Percentiles rank a stretch among this genome's conserved stretches.
Evolutionary conservation across 2,797 vertebrate species (phyloP).

Genomic region (Triplophysa bombifrons): DNA sequence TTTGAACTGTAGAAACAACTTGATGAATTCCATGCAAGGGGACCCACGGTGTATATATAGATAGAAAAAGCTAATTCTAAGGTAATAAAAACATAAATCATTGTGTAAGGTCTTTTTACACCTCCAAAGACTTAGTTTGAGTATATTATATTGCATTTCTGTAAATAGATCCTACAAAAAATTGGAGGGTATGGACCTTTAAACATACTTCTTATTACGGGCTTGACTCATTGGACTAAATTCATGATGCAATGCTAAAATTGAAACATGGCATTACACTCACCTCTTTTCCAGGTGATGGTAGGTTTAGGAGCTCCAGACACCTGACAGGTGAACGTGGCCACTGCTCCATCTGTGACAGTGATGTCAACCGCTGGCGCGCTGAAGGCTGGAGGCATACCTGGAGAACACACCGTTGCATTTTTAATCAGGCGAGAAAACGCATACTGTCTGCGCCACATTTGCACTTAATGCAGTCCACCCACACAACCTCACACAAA

Average conservation of each 20-base stretch:
- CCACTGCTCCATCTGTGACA: conserved; percentile 84
- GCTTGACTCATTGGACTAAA: not conserved
- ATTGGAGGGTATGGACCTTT: too few relatives aligned
- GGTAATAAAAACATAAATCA: too few relatives aligned
- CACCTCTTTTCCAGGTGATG: conserved; percentile 93
- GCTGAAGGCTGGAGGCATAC: conserved; percentile 83
- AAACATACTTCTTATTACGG: too few relatives aligned
- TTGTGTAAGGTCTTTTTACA: too few relatives aligned
- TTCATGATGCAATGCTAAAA: not conserved
- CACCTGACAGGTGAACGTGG: conserved; percentile 85
- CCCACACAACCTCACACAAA: conserved; percentile 17
- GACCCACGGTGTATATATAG: too few relatives aligned
- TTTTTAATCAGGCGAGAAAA: conserved; percentile 34
- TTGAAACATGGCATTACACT: not conserved
- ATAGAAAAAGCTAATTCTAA: too few relatives aligned
- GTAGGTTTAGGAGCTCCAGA: conserved; percentile 90
- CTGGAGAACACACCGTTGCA: conserved; percentile 65
- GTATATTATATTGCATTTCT: too few relatives aligned
- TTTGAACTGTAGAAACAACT: too few relatives aligned
- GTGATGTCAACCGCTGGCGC: conserved; percentile 80
- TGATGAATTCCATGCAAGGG: too few relatives aligned
- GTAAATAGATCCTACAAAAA: too few relatives aligned
- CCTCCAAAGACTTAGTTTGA: too few relatives aligned
- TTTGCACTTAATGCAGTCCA: conserved; percentile 47
- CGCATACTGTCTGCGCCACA: not conserved